A percentile compares a stretch with the other conserved stretches of the same genome.
phyloP scores from a whole-genome alignment of 2,888 invertebrate genomes.

The Synanthedon vespiformis region DNA sequence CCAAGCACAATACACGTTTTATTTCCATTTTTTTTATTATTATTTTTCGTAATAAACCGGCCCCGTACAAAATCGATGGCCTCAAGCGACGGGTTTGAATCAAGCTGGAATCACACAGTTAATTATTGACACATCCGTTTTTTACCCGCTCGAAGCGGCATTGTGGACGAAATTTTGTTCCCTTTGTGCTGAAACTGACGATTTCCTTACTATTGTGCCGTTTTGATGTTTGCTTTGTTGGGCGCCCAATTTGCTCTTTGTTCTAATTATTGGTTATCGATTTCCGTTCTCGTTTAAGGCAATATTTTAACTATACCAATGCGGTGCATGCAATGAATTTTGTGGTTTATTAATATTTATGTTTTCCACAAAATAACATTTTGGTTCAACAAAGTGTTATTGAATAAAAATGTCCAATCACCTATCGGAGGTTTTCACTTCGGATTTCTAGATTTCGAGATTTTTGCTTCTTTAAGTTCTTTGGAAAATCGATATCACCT shows the following conservation, averaged over 20 bases:
- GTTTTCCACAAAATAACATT: too few species aligned
- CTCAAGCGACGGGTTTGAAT: conserved; percentile 42
- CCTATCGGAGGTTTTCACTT: too few species aligned
- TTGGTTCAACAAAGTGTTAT: too few species aligned
- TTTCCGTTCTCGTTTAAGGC: conserved; percentile 8
- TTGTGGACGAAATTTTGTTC: conserved; percentile 51
- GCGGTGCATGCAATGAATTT: too few species aligned
- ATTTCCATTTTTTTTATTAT: conserved; percentile 23
- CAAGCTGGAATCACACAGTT: conserved; percentile 59
- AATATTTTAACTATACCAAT: too few species aligned
- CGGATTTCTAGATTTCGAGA: too few species aligned
- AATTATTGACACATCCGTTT: conserved; percentile 70
- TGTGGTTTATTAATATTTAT: too few species aligned
- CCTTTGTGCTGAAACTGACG: conserved; percentile 48
- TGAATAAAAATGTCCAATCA: too few species aligned
- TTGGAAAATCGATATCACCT: too few species aligned
- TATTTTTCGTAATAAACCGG: conserved; percentile 28
- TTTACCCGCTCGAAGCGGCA: conserved; percentile 36
- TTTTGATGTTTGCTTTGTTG: conserved; percentile 29
- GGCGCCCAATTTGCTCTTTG: conserved; percentile 18
- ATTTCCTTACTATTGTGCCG: conserved; percentile 54
- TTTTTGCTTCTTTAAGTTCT: too few species aligned
- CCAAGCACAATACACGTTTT: conserved; percentile 39
- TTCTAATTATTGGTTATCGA: conserved; percentile 41
- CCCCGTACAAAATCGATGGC: conserved; percentile 46